phyloP scores from a whole-genome alignment of 2,888 invertebrate genomes.

The Stenurella melanura region DNA sequence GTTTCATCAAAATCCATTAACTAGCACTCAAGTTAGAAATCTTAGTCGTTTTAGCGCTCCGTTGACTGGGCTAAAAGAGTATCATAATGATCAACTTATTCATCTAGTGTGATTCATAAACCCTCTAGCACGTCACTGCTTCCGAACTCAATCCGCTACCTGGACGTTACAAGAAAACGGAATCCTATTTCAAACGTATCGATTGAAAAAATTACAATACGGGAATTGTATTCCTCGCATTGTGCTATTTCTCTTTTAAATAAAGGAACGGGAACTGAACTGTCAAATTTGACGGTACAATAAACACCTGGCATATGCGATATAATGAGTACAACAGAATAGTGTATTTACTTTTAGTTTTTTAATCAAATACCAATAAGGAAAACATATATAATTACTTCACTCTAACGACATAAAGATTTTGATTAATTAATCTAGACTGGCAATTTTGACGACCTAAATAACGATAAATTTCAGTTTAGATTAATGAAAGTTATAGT shows the following conservation, averaged over 20 bases:
- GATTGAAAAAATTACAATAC: slow-evolving; percentile 59
- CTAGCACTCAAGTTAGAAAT: too few relatives aligned
- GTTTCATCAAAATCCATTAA: too few relatives aligned
- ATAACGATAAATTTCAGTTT: slow-evolving; percentile 25
- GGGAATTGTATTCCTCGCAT: slow-evolving; percentile 62
- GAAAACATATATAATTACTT: slow-evolving; percentile 39
- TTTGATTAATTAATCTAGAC: slow-evolving; percentile 36
- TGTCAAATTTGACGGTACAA: slow-evolving; percentile 59
- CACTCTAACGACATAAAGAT: not conserved
- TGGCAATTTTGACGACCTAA: slow-evolving; percentile 22
- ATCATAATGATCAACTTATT: too few relatives aligned
- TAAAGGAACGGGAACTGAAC: slow-evolving; percentile 62
- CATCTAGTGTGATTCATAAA: not conserved
- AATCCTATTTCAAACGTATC: slow-evolving; percentile 44
- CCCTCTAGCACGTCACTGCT: slow-evolving; percentile 3
- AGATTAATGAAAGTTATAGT: slow-evolving; percentile 25
- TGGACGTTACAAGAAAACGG: slow-evolving; percentile 54
- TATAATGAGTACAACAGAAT: slow-evolving; percentile 27
- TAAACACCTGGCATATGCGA: slow-evolving; percentile 51
- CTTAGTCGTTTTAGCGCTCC: too few relatives aligned
- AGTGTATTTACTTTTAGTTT: slow-evolving; percentile 27
- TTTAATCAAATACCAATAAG: slow-evolving; percentile 29
- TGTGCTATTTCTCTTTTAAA: slow-evolving; percentile 63
- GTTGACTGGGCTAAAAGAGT: too few relatives aligned
- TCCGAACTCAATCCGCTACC: slow-evolving; percentile 59